A percentile compares a stretch with the other conserved stretches of the same genome.
Evolutionary conservation across 2,888 invertebrate genomes (phyloP).

Genomic region (Aspidapion aeneum): DNA sequence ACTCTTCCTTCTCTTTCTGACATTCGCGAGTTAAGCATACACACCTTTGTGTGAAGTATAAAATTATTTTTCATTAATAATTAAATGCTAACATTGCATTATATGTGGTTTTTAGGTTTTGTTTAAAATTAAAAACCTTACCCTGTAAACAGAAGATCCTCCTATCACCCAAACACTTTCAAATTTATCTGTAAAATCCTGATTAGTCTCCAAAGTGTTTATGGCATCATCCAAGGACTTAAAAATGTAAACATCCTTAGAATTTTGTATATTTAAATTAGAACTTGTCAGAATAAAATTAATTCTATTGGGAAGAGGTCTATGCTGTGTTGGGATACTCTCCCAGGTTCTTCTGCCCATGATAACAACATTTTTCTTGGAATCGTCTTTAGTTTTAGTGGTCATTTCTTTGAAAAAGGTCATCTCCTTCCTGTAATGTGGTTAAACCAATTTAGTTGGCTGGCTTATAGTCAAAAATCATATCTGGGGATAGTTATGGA

Average conservation of each 20-base stretch:
- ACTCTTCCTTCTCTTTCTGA: too few relatives aligned
- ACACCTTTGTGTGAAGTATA: too few relatives aligned
- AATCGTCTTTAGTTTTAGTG: slow-evolving; percentile 57
- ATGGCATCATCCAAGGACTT: slow-evolving; percentile 67
- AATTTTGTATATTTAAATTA: slow-evolving; percentile 42
- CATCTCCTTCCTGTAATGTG: slow-evolving; percentile 74
- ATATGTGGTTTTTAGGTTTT: too few relatives aligned
- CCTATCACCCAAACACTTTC: slow-evolving; percentile 40
- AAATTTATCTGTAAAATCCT: slow-evolving; percentile 28
- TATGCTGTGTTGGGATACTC: slow-evolving; percentile 68
- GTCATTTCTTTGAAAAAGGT: slow-evolving; percentile 82
- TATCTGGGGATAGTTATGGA: too few relatives aligned
- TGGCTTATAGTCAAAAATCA: too few relatives aligned
- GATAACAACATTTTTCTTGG: slow-evolving; percentile 82
- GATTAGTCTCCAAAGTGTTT: slow-evolving; percentile 48
- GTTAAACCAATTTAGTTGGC: too few relatives aligned
- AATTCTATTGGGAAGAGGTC: slow-evolving; percentile 72
- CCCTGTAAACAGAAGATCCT: slow-evolving; percentile 36
- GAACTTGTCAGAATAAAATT: slow-evolving; percentile 79
- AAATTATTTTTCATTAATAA: too few relatives aligned
- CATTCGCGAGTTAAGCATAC: too few relatives aligned
- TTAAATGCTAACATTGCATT: too few relatives aligned
- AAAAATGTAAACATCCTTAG: slow-evolving; percentile 57
- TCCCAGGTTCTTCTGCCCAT: slow-evolving; percentile 97
- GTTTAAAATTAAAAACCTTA: too few relatives aligned